Evolutionary conservation across 2,888 invertebrate genomes (phyloP).

Genomic region (Chrysina gloriosa): DNA sequence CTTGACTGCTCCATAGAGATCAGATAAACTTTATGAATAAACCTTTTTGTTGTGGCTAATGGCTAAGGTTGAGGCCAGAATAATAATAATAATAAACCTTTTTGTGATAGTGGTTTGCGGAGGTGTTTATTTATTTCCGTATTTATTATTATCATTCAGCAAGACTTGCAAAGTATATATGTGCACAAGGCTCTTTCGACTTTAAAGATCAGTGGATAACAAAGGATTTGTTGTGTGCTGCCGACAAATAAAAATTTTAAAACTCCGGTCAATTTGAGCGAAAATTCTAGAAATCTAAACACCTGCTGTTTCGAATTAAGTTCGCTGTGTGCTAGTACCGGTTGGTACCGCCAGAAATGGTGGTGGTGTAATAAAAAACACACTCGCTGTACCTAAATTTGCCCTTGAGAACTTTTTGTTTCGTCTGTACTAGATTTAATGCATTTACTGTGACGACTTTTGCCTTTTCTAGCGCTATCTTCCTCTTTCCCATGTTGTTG

Average conservation of each 20-base stretch:
- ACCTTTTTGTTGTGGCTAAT: too few species aligned
- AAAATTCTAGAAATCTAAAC: constrained; percentile 44
- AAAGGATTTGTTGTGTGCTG: constrained; percentile 5
- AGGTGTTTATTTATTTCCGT: too few species aligned
- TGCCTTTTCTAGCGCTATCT: constrained; percentile 27
- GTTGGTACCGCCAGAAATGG: constrained; percentile 32
- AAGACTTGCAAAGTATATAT: not conserved
- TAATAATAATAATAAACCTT: too few species aligned
- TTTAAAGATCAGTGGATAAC: not conserved
- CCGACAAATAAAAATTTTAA: constrained; percentile 33
- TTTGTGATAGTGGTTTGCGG: too few species aligned
- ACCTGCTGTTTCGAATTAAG: constrained; percentile 46
- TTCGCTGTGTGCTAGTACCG: constrained; percentile 31
- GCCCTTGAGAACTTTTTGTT: constrained; percentile 46
- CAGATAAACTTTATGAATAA: too few species aligned
- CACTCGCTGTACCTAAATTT: constrained; percentile 43
- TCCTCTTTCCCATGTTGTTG: constrained; percentile 8
- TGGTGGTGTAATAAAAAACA: constrained; percentile 35
- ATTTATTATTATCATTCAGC: too few species aligned
- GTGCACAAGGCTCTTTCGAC: not conserved
- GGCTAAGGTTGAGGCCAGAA: too few species aligned
- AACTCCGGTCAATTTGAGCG: constrained; percentile 39
- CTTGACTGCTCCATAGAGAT: too few species aligned
- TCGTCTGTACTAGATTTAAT: constrained; percentile 46
- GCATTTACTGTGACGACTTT: constrained; percentile 43